Base-by-base conservation (phyloP, 2,797 vertebrate genomes). In the Lophura swinhoii region DNA sequence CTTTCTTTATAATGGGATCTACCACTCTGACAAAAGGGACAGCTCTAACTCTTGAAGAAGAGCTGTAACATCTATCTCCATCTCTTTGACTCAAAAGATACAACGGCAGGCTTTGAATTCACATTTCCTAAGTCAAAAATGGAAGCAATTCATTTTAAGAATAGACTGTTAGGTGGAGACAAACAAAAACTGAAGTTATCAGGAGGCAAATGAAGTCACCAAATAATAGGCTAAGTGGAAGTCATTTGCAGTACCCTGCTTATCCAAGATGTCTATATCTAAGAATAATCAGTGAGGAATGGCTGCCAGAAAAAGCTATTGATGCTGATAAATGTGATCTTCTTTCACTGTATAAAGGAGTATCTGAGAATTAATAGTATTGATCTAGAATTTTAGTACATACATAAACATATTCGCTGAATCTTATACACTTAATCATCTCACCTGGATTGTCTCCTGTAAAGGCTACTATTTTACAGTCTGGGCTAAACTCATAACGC, bases 371-470 rank as follows among this genome's bases (percentile, higher is more conserved):
- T 23, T 66, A 69, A 53, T 37, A 5, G 88, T 68, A 83, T 10
- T 31, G 75, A 93, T 80, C 89, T 71, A 75, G 35, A 46, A 72
- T 51, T 90, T 86, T 49, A 82, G 71, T 23, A 85, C 37, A 56
- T 64, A 58, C 39, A 91, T 64, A 90, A 76, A 59, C 51, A 58
- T 64, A 93, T 68, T 67, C 91, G 80, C 66, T 72, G 76, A 63
- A 84, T 74, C 53, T 77, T 74, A 80, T 8, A 62, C 55, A 53
- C 89, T 67, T 90, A 80, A 51, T 85, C 88, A 91, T 73, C 97
- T 97, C 93, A 99, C 99, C 99, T 96, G 99, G 99, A 94, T 99
- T 99, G 97, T 99, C 99, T 91, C 99, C 99, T 16, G 99, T 99
- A 96, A 99, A 99, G 12, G 98, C 97, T 81, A 99, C 98, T 79